Conservation (phyloP, 2,113 vertebrate genomes). For the Morone saxatilis region DNA sequence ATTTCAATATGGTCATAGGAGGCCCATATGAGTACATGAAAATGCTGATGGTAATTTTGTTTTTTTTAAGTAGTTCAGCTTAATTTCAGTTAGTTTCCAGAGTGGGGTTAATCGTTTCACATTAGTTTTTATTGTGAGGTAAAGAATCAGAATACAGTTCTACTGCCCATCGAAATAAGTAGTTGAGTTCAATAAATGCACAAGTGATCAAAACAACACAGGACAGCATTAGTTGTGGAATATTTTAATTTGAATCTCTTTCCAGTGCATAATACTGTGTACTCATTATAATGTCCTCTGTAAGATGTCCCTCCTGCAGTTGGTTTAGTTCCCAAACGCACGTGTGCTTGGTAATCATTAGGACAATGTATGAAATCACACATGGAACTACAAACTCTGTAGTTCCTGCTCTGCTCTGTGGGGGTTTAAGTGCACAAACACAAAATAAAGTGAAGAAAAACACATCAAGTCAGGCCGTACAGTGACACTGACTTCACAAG, state of each 20-base stretch:
- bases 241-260: constrained; percentile 27
- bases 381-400: neutral
- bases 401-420: neutral
- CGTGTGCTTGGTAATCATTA: constrained; percentile 18
- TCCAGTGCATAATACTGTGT: constrained; percentile 48
- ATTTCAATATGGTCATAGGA: no score
- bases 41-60: no score
- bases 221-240: neutral
- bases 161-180: neutral
- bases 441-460: constrained; percentile 15
- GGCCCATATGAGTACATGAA: no score
- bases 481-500: constrained; percentile 9
- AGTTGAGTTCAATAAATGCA: neutral
- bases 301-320: constrained; percentile 20
- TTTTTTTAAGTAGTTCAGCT: no score
- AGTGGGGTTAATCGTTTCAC: no score
- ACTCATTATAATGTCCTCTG: constrained; percentile 14
- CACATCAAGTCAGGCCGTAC: neutral
- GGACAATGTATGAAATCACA: constrained; percentile 2
- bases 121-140: neutral
- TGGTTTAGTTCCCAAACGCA: constrained; percentile 47
- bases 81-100: no score
- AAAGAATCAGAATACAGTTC: neutral
- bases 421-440: constrained; percentile 4
- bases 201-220: neutral